Evolutionary conservation across 2,797 vertebrate genomes (phyloP), one percentile per base, ranked within the genome.

Genomic region (Crenuchus spilurus): DNA sequence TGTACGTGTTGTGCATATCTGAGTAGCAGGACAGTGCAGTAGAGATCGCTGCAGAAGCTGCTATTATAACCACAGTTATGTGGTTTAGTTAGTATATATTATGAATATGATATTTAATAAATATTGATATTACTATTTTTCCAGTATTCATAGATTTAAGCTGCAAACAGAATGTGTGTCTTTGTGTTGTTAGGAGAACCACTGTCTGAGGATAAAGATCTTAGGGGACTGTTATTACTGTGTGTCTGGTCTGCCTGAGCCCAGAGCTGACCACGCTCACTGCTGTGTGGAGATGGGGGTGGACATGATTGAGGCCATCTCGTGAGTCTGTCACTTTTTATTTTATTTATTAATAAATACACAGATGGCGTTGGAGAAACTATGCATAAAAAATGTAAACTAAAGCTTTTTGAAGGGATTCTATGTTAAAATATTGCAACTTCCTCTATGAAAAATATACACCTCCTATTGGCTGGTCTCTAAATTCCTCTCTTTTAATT

Each of bases 281-380:
- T 99, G 97, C 92, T 99, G 97, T 3, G 97, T 98, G 75, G 96
- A 99, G 90, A 98, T 99, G 96, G 97, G 97, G 6, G 96, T 99
- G 1, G 97, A 98, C 89, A 98, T 98, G 97, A 98, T 98, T 1
- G 96, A 97, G 88, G 96, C 97, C 71, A 99, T 98, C 84, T 97
- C 96, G 96, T 98, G 85, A 95, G 89, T 90, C 52, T 55, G 26
- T 14, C 26, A 26, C 41, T 62, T n/a, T 7, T 30, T 9, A 28
- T 9, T 44, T n/a, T n/a, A n/a, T n/a, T n/a, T n/a, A n/a, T n/a
- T n/a, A n/a, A n/a, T n/a, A n/a, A n/a, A n/a, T n/a, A n/a, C n/a
- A n/a, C n/a, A n/a, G n/a, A n/a, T n/a, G n/a, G n/a, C n/a, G n/a
- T n/a, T n/a, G n/a, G n/a, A n/a, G n/a, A n/a, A n/a, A n/a, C n/a